phyloP scores from a whole-genome alignment of 2,888 invertebrate genomes.

The Anaspis maculata region DNA sequence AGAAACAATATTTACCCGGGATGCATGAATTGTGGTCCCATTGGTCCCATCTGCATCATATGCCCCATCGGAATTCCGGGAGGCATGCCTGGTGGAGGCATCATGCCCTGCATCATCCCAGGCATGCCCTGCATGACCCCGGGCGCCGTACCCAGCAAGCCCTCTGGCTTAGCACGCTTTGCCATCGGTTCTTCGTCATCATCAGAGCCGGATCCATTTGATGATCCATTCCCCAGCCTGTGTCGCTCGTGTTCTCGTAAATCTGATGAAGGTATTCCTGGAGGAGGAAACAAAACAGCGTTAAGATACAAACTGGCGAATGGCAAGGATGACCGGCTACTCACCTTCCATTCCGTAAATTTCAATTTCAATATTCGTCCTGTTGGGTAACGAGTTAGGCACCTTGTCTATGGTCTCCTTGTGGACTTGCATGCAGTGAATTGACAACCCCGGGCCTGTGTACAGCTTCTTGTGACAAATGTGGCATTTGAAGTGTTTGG shows the following conservation, averaged over 20 bases:
- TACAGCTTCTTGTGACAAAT: constrained; percentile 99
- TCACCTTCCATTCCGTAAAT: constrained; percentile 99
- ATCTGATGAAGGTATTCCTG: constrained; percentile 84
- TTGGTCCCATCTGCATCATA: constrained; percentile 58
- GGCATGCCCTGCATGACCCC: constrained; percentile 52
- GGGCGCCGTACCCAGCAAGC: constrained; percentile 56
- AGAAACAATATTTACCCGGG: constrained; percentile 52
- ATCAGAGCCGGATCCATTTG: constrained; percentile 59
- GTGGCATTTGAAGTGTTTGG: constrained; percentile 99
- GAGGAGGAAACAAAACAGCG: too few relatives aligned
- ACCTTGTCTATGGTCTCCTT: constrained; percentile 99
- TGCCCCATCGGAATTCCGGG: constrained; percentile 54
- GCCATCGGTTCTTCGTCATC: constrained; percentile 77
- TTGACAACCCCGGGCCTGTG: constrained; percentile 95
- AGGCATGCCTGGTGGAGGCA: constrained; percentile 53
- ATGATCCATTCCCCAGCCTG: constrained; percentile 50
- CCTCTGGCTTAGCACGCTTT: constrained; percentile 65
- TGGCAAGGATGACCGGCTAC: too few relatives aligned
- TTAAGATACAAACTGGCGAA: too few relatives aligned
- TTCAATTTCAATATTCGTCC: constrained; percentile 98
- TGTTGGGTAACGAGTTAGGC: constrained; percentile 94
- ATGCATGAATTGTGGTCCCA: constrained; percentile 72
- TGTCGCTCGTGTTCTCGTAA: constrained; percentile 89
- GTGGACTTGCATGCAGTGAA: constrained; percentile 99
- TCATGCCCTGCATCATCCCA: constrained; percentile 57